Evolutionary conservation across 2,888 invertebrate species (phyloP).

Genomic region (Caenorhabditis virilis): DNA sequence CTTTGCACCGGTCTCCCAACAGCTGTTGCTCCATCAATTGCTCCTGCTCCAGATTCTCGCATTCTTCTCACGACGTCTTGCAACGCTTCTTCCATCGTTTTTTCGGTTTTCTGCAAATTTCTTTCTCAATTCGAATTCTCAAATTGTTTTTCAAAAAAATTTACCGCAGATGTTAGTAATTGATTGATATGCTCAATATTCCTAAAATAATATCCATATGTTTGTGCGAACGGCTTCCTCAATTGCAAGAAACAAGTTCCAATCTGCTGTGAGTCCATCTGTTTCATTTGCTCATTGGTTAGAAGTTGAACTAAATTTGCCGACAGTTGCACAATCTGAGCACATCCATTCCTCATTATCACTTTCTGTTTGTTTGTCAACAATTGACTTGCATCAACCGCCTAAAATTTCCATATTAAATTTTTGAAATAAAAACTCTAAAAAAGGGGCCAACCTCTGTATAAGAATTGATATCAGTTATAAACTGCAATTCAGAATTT

Average conservation of each 20-base stretch:
- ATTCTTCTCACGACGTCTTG: constrained; percentile 43
- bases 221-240: constrained; percentile 57
- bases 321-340: constrained; percentile 53
- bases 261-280: constrained; percentile 40
- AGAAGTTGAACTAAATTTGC: constrained; percentile 45
- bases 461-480: constrained; percentile 42
- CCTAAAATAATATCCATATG: constrained; percentile 61
- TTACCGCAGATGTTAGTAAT: constrained; percentile 52
- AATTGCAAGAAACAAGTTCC: constrained; percentile 56
- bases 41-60: constrained; percentile 35
- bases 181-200: constrained; percentile 61
- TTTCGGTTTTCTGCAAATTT: constrained; percentile 36
- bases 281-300: constrained; percentile 47
- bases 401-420: constrained; percentile 15
- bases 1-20: constrained; percentile 61
- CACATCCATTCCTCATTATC: constrained; percentile 49
- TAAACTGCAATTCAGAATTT: constrained; percentile 43
- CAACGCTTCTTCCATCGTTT: constrained; percentile 45
- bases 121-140: neutral
- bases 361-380: constrained; percentile 48
- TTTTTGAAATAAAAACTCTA: neutral
- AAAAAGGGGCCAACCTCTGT: constrained; percentile 24
- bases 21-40: constrained; percentile 59
- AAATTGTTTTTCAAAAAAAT: neutral
- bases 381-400: constrained; percentile 30